These are phyloP conservation scores for Cryptoblepharus egeriae DNA, from an alignment of 2,797 vertebrate genomes.

Conservation along the genomic window DNA sequence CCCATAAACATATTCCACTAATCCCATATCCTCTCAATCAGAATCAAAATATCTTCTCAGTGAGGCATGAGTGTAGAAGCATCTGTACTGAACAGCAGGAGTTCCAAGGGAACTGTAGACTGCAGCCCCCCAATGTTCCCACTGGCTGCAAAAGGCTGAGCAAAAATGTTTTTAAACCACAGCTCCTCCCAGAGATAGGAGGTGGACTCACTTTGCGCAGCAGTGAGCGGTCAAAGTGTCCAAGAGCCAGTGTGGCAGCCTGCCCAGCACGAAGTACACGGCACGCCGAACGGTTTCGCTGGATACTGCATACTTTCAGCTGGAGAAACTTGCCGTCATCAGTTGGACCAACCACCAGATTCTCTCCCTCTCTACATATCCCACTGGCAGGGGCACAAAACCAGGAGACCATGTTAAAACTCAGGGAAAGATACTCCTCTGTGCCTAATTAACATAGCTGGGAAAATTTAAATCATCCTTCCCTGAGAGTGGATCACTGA, in stretches of 20 bases:
- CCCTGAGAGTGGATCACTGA: background rate
- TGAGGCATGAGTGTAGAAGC: background rate
- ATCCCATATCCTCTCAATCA: background rate
- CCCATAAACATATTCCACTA: background rate
- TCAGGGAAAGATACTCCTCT: constrained; percentile 15
- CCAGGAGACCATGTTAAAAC: constrained; percentile 35
- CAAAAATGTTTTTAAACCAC: background rate
- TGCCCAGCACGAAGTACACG: constrained; percentile 94
- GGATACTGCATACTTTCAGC: constrained; percentile 93
- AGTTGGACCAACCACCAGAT: constrained; percentile 93
- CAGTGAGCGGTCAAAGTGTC: constrained; percentile 91
- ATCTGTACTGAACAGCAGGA: background rate
- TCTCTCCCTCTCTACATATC: constrained; percentile 96
- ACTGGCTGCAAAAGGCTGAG: background rate
- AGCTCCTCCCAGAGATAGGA: background rate
- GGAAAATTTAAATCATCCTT: background rate
- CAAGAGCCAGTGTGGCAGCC: constrained; percentile 93
- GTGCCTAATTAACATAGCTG: constrained; percentile 7
- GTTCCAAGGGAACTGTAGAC: constrained; percentile 1
- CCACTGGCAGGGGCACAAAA: constrained; percentile 80
- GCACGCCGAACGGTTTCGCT: constrained; percentile 95
- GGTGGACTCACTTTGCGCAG: constrained; percentile 88
- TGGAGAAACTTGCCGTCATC: constrained; percentile 90
- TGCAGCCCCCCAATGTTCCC: background rate
- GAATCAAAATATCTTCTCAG: background rate